Conservation (phyloP, 2,113 vertebrate genomes). For the Drymodes brunneopygia region DNA sequence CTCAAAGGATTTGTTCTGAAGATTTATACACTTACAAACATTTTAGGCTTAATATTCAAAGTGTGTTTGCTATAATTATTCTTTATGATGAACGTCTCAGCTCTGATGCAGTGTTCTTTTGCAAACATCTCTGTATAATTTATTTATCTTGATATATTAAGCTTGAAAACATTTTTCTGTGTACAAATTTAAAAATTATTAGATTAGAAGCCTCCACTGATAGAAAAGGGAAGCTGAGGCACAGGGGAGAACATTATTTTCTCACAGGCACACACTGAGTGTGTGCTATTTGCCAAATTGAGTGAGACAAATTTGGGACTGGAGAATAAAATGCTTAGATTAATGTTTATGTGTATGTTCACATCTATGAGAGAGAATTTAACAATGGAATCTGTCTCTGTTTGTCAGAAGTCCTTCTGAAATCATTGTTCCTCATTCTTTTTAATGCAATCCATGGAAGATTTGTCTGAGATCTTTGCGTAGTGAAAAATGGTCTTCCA, state of each 20-base stretch:
- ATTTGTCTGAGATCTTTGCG: background rate
- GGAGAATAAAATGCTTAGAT: background rate
- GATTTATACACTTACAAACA: background rate
- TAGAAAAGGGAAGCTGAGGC: background rate
- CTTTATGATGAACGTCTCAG: background rate
- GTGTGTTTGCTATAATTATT: background rate
- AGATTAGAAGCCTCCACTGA: background rate
- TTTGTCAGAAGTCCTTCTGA: background rate
- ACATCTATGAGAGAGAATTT: background rate
- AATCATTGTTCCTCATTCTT: background rate
- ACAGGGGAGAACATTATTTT: background rate
- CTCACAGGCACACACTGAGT: background rate
- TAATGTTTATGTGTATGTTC: background rate
- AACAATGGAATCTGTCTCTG: background rate
- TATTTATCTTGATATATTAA: background rate
- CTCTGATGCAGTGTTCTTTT: background rate
- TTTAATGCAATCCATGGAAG: background rate
- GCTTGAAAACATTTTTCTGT: background rate
- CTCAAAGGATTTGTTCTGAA: background rate
- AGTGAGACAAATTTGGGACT: background rate
- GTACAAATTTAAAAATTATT: background rate
- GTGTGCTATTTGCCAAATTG: background rate
- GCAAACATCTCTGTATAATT: background rate
- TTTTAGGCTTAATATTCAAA: background rate
- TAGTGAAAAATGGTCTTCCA: background rate